Base-by-base conservation (phyloP, 2,113 vertebrate genomes). In the Protobothrops flavoviridis region DNA sequence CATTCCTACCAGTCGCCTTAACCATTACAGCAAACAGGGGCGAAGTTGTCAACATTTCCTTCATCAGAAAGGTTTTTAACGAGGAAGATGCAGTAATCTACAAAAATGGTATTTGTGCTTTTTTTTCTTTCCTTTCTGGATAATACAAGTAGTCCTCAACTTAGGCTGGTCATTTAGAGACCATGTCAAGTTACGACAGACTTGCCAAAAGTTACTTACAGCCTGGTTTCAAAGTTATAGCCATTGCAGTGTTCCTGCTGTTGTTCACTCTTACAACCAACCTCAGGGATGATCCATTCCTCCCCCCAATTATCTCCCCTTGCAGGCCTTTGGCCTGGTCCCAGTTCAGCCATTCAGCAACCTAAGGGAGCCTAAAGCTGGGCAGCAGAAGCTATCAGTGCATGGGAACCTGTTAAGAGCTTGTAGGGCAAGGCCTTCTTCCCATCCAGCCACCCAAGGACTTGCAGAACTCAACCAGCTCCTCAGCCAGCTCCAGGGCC, bases 81-180 rank as follows among this genome's bases (percentile, higher is more conserved):
- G 97, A 98, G 91, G 98, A 98, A 97, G 98, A 99, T 93, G 98
- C 98, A 26, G 97, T 98, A 95, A 98, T 99, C 96, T 98, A 97
- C 95, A 98, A 98, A 95, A 98, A 98, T 33, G 98, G 98, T 99
- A 97, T 15, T 8, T 93, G 74, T 91, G 90, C 48, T 3, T 87
- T 88, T 90, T 90, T 90, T 90, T 21, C 74, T 93, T 43, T 74
- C 4, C 12, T 24, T 64, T 93, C 10, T 6, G 89, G 12, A 43
- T 74, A 56, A 61, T 45, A 92, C 4, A 20, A 61, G 56, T 87
- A 43, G 29, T 69, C 29, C 12, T 33, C 0, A 2, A n/a, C 11
- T 69, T 15, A n/a, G 29, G 29, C 0, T n/a, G 61, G 29, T n/a
- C 64, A n/a, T 64, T 64, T n/a, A 64, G 61, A n/a, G 61, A 64